Evolutionary conservation across 2,797 vertebrate genomes (phyloP).

Genomic region (Semaprochilodus insignis): DNA sequence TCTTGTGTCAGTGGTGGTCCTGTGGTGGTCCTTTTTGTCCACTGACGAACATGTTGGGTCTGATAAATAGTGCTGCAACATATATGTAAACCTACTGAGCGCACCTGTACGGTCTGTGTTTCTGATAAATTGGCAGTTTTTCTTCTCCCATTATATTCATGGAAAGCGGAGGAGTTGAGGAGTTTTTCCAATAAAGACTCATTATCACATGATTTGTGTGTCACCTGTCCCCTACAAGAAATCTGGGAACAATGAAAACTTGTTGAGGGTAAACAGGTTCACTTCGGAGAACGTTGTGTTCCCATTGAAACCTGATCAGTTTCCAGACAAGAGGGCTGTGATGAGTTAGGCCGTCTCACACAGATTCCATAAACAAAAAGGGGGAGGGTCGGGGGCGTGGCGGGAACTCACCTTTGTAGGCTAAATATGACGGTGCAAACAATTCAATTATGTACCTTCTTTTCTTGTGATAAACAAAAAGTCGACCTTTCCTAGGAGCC

Average conservation of each 20-base stretch:
- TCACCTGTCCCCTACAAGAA: constrained; percentile 30
- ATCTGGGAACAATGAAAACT: constrained; percentile 71
- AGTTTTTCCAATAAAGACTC: neutral
- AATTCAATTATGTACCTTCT: constrained; percentile 1
- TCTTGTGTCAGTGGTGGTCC: neutral
- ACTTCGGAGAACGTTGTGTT: constrained; percentile 69
- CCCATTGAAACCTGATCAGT: constrained; percentile 72
- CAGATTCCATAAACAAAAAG: constrained; percentile 57
- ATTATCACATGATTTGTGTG: neutral
- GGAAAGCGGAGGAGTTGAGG: neutral
- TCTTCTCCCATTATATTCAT: neutral
- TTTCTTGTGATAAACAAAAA: constrained; percentile 32
- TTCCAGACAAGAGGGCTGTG: constrained; percentile 41
- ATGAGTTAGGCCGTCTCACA: constrained; percentile 65
- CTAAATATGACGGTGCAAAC: constrained; percentile 36
- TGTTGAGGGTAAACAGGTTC: constrained; percentile 72
- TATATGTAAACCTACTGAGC: neutral
- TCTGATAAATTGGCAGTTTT: neutral
- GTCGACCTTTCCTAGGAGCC: constrained; percentile 30
- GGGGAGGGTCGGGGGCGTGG: neutral
- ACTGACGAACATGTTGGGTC: neutral
- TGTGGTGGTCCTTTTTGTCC: neutral
- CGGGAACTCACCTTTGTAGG: constrained; percentile 44
- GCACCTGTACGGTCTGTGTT: neutral
- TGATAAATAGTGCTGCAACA: neutral